Percentiles rank a stretch among this genome's conserved stretches.
These are phyloP conservation scores for Agrochola lota DNA, from an alignment of 2,888 invertebrate genomes.

Conservation along the genomic window DNA sequence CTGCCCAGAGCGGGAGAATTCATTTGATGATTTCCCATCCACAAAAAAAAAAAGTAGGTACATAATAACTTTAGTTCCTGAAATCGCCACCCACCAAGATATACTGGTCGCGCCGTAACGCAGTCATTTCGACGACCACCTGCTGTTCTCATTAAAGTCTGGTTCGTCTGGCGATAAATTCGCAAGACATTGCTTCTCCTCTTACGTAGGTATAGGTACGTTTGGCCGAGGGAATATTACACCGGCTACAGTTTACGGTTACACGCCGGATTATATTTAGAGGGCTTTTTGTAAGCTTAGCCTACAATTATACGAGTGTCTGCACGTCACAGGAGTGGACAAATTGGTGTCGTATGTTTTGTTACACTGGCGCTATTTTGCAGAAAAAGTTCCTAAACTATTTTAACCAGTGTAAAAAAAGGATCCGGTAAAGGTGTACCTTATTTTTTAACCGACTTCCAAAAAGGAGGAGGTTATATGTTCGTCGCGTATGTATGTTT, in stretches of 20 bases:
- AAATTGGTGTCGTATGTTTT: constrained; percentile 55
- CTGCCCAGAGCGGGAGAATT: no score
- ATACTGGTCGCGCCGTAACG: constrained; percentile 22
- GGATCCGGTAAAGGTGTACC: not conserved
- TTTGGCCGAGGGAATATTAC: constrained; percentile 54
- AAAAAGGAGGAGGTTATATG: no score
- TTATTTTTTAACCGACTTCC: not conserved
- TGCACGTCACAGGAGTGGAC: constrained; percentile 47
- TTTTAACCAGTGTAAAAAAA: not conserved
- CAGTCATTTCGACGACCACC: constrained; percentile 63
- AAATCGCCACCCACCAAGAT: constrained; percentile 28
- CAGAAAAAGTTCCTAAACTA: constrained; percentile 1
- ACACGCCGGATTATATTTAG: constrained; percentile 59
- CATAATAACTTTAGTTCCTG: constrained; percentile 22
- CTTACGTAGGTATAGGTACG: constrained; percentile 42
- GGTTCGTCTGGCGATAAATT: constrained; percentile 64
- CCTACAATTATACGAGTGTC: constrained; percentile 58
- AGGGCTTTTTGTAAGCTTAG: constrained; percentile 60
- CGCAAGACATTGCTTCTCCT: constrained; percentile 60
- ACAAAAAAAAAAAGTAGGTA: no score
- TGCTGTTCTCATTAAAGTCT: constrained; percentile 72
- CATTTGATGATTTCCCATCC: no score
- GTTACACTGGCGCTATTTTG: constrained; percentile 12
- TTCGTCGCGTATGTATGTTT: no score
- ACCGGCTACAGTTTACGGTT: constrained; percentile 60